These are phyloP conservation scores for Drosophila tsacasi DNA, from an alignment of 1,140 invertebrate species.

Conservation along the genomic window DNA sequence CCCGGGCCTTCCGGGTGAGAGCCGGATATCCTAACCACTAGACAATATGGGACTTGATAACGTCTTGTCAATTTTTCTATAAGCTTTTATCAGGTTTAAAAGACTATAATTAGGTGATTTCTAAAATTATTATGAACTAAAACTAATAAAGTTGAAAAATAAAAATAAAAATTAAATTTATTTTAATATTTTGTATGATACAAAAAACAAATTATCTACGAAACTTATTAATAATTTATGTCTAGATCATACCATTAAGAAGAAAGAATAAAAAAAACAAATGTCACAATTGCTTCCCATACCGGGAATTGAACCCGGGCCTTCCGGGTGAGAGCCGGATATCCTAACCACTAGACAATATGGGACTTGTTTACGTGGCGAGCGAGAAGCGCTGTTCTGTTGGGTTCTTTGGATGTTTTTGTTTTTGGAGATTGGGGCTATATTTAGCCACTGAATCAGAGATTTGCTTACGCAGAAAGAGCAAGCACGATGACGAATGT, in stretches of 20 bases:
- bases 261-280: neutral
- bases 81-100: neutral
- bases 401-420: neutral
- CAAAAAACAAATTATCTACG: too few relatives aligned
- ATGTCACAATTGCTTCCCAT: conserved; percentile 87
- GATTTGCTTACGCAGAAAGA: neutral
- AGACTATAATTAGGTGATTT: too few relatives aligned
- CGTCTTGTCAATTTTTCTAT: neutral
- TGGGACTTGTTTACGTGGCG: conserved; percentile 30
- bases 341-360: conserved; percentile 93
- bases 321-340: conserved; percentile 93
- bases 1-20: conserved; percentile 93
- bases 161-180: too few relatives aligned
- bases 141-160: too few relatives aligned
- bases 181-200: too few relatives aligned
- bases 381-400: neutral
- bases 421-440: conserved; percentile 19
- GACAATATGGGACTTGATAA: conserved; percentile 87
- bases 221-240: too few relatives aligned
- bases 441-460: conserved; percentile 28
- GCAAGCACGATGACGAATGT: conserved; percentile 29
- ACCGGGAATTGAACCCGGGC: conserved; percentile 94
- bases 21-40: conserved; percentile 92
- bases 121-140: too few relatives aligned
- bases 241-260: neutral